Evolutionary conservation across 2,888 invertebrate species (phyloP).

Genomic region (Cephus pygmeus): DNA sequence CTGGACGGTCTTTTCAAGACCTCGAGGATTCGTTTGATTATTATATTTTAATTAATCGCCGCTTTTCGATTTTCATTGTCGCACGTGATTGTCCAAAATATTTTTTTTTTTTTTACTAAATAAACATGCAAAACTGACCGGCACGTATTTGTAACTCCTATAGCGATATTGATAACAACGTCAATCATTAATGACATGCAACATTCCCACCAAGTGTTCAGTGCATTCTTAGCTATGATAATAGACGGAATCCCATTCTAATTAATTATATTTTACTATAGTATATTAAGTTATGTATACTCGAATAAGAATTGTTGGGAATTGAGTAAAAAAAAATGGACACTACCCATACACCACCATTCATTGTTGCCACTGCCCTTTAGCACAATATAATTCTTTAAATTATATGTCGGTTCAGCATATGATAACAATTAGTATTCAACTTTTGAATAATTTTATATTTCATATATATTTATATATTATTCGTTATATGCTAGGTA

Average conservation of each 20-base stretch:
- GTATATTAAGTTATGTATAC: background rate
- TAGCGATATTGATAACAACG: background rate
- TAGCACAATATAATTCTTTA: background rate
- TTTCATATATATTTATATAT: background rate
- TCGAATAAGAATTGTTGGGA: background rate
- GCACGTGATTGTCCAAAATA: background rate
- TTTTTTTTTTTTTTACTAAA: background rate
- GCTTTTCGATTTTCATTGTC: background rate
- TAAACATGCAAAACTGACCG: background rate
- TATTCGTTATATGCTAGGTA: background rate
- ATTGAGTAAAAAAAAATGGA: background rate
- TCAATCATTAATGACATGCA: constrained; percentile 47
- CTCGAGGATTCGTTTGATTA: background rate
- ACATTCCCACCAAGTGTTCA: constrained; percentile 46
- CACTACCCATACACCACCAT: background rate
- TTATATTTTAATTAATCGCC: background rate
- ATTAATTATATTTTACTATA: background rate
- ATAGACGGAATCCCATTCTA: background rate
- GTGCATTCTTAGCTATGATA: constrained; percentile 25
- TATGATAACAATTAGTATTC: background rate
- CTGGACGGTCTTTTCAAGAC: background rate
- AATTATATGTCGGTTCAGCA: background rate
- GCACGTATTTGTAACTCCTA: background rate
- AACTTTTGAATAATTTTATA: background rate
- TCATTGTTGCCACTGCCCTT: background rate